These are phyloP conservation scores for Protaetia brevitarsis DNA, from an alignment of 1,140 invertebrate genomes.

Conservation along the genomic window DNA sequence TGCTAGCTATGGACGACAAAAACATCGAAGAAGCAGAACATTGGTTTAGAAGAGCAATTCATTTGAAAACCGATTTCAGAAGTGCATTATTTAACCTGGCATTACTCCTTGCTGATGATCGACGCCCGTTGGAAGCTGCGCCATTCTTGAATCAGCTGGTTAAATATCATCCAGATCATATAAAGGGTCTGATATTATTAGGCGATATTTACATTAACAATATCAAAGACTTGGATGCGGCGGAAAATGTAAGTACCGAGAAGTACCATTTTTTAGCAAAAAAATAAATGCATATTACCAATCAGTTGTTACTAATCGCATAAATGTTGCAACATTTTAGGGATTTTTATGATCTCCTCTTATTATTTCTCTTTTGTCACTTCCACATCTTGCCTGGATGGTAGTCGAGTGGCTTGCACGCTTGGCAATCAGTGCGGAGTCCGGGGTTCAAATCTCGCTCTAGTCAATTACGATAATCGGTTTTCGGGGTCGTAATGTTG, in stretches of 20 bases:
- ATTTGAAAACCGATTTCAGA: slow-evolving; percentile 81
- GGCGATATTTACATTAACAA: slow-evolving; percentile 97
- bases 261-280: background rate
- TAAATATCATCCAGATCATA: slow-evolving; percentile 87
- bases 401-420: no score
- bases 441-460: no score
- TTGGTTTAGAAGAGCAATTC: slow-evolving; percentile 83
- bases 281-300: no score
- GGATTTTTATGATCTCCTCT: background rate
- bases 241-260: slow-evolving; percentile 71
- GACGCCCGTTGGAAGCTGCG: slow-evolving; percentile 85
- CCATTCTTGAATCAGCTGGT: slow-evolving; percentile 91
- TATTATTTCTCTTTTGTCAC: no score
- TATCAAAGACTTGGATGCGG: slow-evolving; percentile 89
- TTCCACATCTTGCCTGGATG: no score
- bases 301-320: background rate
- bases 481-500: no score
- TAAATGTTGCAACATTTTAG: background rate
- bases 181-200: slow-evolving; percentile 89
- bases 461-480: no score
- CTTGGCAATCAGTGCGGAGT: no score
- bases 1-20: slow-evolving; percentile 88
- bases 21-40: slow-evolving; percentile 83
- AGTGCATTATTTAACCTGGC: slow-evolving; percentile 95
- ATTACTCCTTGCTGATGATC: slow-evolving; percentile 81